Evolutionary conservation across 2,888 invertebrate genomes (phyloP), one percentile per base, ranked within the genome.

Genomic region (Sesamia inferens): DNA sequence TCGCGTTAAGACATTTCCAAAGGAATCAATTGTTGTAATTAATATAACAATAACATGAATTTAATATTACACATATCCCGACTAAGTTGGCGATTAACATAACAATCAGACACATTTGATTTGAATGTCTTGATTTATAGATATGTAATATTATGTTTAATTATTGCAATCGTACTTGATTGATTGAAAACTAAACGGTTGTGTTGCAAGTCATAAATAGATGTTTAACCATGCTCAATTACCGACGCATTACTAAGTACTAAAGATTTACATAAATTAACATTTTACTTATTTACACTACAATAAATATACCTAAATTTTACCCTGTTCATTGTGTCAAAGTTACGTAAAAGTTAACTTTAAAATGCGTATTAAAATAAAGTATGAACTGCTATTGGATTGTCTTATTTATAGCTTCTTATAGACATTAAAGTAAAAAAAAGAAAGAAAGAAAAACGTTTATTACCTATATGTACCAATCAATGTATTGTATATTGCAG

Each of bases 1-100:
- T 51, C 42, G 54, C 13, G 74, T 68, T 51, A 57, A 63, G 44
- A 65, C 65, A 66, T 76, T 69, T 57, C n/a, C 62, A 59, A 74
- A 65, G 64, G 70, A 74, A 61, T 69, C 66, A 65, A 59, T 74
- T 59, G 69, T 42, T 42, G 71, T 75, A 79, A 81, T 81, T 83
- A 3, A 3, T 31, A 79, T 54, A 57, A 71, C 80, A 83, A 67
- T 75, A 81, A 83, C 75, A 83, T 75, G 61, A 42, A 63, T 64
- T 69, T 81, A 69, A 31, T 57, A 71, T 83, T 81, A 79, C 81
- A 72, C 76, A 73, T 55, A 80, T 84, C 81, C 81, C 62, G 68
- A 42, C 54, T 24, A 59, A 58, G n/a, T n/a, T 42, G 24, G 24
- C 16, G 65, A 68, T 81, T 68, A 74, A 61, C 63, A 55, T 14